Evolutionary conservation across 2,888 invertebrate species (phyloP).

Genomic region (Drosophila birchii): DNA sequence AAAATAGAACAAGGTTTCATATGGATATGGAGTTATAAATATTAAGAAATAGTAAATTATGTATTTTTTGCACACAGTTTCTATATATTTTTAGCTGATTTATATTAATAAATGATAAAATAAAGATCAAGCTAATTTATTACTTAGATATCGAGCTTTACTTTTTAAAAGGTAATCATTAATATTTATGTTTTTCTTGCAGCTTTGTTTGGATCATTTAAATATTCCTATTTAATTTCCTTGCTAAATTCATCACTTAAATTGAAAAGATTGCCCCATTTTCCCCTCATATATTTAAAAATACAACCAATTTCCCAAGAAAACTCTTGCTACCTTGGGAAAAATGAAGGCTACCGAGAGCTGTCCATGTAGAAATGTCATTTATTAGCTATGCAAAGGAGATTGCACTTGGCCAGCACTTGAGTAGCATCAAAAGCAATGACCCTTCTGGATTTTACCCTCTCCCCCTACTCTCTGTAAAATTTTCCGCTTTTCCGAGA

Average conservation of each 20-base stretch:
- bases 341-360: conserved; percentile 1
- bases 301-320: background rate
- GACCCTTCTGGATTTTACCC: conserved; percentile 22
- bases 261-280: background rate
- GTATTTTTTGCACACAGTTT: too few species aligned
- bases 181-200: too few species aligned
- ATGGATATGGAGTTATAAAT: conserved; percentile 9
- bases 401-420: conserved; percentile 42
- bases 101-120: background rate
- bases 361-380: conserved; percentile 20
- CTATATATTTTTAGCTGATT: background rate
- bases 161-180: too few species aligned
- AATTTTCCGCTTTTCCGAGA: conserved; percentile 19
- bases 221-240: background rate
- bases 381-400: conserved; percentile 37
- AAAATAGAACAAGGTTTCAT: conserved; percentile 16
- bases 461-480: background rate
- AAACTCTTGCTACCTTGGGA: background rate
- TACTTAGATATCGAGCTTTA: too few species aligned
- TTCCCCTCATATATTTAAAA: background rate
- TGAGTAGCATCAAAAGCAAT: conserved; percentile 32
- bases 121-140: background rate
- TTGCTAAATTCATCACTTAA: background rate
- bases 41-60: background rate
- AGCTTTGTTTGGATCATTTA: too few species aligned